These are phyloP conservation scores for Trichomycterus rosablanca DNA, from an alignment of 2,113 vertebrate species.

Conservation along the genomic window DNA sequence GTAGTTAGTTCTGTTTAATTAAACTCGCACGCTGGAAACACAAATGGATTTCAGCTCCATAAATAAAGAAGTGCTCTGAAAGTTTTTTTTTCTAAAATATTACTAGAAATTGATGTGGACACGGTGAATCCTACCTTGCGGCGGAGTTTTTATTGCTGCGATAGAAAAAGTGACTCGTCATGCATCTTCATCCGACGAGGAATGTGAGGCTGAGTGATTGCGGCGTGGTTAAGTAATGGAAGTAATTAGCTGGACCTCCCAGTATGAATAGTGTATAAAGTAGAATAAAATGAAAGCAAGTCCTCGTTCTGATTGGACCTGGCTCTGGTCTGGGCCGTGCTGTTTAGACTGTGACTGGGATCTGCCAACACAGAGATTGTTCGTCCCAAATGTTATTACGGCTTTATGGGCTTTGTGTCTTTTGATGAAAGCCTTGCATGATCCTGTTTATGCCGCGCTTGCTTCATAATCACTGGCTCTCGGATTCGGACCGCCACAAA, in stretches of 20 bases:
- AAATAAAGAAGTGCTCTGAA: slow-evolving; percentile 3
- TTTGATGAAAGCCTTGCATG: slow-evolving; percentile 41
- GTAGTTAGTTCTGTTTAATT: slow-evolving; percentile 52
- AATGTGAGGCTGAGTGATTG: not conserved
- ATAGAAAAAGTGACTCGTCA: slow-evolving; percentile 22
- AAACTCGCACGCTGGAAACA: slow-evolving; percentile 34
- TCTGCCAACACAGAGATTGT: slow-evolving; percentile 33
- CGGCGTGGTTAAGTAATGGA: slow-evolving; percentile 27
- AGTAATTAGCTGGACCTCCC: slow-evolving; percentile 41
- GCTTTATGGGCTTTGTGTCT: slow-evolving; percentile 30
- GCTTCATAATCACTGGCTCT: slow-evolving; percentile 43
- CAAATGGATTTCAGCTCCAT: slow-evolving; percentile 17
- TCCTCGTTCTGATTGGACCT: slow-evolving; percentile 28
- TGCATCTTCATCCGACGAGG: slow-evolving; percentile 17
- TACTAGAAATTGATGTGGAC: slow-evolving; percentile 17
- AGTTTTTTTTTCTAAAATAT: slow-evolving; percentile 18
- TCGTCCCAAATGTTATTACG: slow-evolving; percentile 38
- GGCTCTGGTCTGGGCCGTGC: slow-evolving; percentile 11
- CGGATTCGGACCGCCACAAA: slow-evolving; percentile 30
- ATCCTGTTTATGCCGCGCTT: slow-evolving; percentile 45
- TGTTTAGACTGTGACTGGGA: slow-evolving; percentile 35
- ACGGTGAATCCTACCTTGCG: slow-evolving; percentile 13
- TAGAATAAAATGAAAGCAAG: slow-evolving; percentile 24
- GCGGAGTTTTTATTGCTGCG: slow-evolving; percentile 27
- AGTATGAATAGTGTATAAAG: slow-evolving; percentile 26